These are phyloP conservation scores for Trigoniulus corallinus DNA, from an alignment of 1,140 invertebrate species.

Conservation along the genomic window DNA sequence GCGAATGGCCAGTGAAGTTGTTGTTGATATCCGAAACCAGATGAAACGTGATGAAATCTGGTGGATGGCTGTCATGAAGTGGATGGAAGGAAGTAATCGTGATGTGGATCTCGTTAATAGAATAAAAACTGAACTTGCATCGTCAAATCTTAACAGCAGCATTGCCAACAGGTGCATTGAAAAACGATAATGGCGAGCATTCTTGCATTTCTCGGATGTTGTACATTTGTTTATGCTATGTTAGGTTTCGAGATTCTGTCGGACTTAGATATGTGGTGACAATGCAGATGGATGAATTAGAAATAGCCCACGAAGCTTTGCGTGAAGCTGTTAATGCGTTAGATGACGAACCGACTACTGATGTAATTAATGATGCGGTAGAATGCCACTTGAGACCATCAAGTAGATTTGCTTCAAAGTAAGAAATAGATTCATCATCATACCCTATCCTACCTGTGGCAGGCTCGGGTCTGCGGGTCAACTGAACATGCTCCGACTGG, in stretches of 20 bases:
- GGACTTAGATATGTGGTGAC: constrained; percentile 29
- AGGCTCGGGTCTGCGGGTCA: no score
- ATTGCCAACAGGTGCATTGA: not conserved
- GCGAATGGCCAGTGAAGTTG: constrained; percentile 14
- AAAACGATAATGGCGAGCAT: no score
- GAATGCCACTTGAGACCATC: constrained; percentile 44
- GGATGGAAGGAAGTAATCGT: constrained; percentile 15
- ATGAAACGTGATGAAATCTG: constrained; percentile 16
- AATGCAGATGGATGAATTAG: constrained; percentile 27
- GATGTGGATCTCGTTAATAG: constrained; percentile 24
- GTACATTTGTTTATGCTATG: no score
- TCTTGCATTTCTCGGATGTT: no score
- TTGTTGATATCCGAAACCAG: constrained; percentile 16
- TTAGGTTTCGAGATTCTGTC: constrained; percentile 22
- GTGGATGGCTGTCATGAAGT: constrained; percentile 24
- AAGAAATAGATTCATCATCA: constrained; percentile 6
- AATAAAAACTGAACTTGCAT: constrained; percentile 27
- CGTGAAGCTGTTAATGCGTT: constrained; percentile 24
- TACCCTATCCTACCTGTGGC: no score
- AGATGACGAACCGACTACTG: constrained; percentile 17
- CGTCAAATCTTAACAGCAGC: not conserved
- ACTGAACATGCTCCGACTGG: no score
- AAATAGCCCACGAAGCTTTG: constrained; percentile 24
- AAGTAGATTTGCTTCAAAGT: constrained; percentile 9
- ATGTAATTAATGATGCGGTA: constrained; percentile 37